Conservation (phyloP, 1,140 invertebrate genomes). For the Pseudomyrmex cubaensis region DNA sequence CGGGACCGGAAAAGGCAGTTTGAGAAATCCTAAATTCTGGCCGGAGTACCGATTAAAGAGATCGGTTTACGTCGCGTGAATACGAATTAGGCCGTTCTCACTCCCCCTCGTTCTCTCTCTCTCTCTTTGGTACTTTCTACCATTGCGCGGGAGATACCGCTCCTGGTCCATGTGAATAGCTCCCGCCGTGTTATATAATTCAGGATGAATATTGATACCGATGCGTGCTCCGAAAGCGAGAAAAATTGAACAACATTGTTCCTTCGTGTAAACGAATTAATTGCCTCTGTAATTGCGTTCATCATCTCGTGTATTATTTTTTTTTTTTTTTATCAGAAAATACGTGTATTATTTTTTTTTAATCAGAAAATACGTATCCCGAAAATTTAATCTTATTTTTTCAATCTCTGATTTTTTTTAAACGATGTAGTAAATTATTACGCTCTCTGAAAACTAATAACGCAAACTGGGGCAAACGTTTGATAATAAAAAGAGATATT, state of each 20-base stretch:
- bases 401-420: not conserved
- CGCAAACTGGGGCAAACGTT: not conserved
- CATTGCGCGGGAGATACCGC: not conserved
- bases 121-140: too few species aligned
- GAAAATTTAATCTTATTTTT: not conserved
- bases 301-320: too few species aligned
- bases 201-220: constrained; percentile 44
- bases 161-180: constrained; percentile 24
- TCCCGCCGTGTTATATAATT: constrained; percentile 64
- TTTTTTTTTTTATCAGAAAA: too few species aligned
- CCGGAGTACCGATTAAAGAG: constrained; percentile 72
- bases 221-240: constrained; percentile 36
- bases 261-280: constrained; percentile 20
- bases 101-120: too few species aligned
- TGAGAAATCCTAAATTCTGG: constrained; percentile 75
- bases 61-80: constrained; percentile 70
- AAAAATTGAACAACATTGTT: constrained; percentile 24
- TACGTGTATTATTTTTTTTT: too few species aligned
- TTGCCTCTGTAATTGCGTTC: not conserved
- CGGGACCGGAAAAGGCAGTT: constrained; percentile 51
- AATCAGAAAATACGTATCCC: too few species aligned
- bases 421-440: not conserved
- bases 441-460: not conserved
- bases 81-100: constrained; percentile 63
- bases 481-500: not conserved